These are phyloP conservation scores for Dicrurus megarhynchus DNA, from an alignment of 2,113 vertebrate genomes.

Conservation along the genomic window DNA sequence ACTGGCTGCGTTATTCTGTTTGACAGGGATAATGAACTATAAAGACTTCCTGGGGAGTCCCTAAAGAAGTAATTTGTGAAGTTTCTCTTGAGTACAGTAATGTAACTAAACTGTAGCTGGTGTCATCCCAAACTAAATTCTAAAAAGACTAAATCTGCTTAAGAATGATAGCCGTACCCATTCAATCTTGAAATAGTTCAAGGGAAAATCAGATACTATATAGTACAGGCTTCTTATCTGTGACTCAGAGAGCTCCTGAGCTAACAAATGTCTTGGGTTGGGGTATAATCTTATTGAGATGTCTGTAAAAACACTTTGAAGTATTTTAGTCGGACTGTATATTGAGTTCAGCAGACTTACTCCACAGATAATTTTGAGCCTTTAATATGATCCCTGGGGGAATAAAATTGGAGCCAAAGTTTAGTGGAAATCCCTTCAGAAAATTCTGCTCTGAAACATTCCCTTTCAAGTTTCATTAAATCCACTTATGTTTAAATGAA, in stretches of 20 bases:
- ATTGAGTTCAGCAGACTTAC: conserved; percentile 14
- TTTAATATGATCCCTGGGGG: background rate
- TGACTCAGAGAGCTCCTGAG: background rate
- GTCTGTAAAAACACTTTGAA: conserved; percentile 46
- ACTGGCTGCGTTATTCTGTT: background rate
- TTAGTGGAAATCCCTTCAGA: background rate
- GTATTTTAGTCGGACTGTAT: background rate
- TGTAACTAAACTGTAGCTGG: background rate
- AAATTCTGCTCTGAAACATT: background rate
- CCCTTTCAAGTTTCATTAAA: background rate
- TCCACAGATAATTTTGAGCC: background rate
- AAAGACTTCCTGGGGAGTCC: background rate
- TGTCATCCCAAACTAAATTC: background rate
- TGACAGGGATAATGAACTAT: background rate
- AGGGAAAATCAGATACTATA: conserved; percentile 6
- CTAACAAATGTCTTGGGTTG: background rate
- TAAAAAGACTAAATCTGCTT: background rate
- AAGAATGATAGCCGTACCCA: background rate
- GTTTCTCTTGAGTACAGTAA: background rate
- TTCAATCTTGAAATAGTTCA: conserved; percentile 15
- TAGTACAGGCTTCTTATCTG: conserved; percentile 19
- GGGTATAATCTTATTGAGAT: conserved; percentile 26
- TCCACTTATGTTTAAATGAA: background rate
- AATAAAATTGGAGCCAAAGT: background rate
- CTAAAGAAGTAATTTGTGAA: background rate